Evolutionary conservation across 1,140 invertebrate genomes (phyloP).

Genomic region (Heterodera carotae): DNA sequence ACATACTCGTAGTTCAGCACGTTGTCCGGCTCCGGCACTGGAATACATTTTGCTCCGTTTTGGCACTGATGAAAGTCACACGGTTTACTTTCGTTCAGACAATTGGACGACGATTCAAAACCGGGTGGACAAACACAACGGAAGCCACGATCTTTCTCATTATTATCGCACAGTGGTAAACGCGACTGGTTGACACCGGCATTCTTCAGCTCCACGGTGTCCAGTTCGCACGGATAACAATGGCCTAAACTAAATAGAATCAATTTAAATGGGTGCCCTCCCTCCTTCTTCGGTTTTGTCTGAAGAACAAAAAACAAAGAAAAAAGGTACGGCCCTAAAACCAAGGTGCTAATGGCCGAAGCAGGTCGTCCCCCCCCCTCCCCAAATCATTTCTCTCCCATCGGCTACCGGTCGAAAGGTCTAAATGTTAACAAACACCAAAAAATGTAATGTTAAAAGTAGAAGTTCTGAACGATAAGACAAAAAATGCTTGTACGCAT

Average conservation of each 20-base stretch:
- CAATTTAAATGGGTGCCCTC: no score
- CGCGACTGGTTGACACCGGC: not conserved
- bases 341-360: no score
- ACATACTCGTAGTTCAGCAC: not conserved
- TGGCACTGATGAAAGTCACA: slow-evolving; percentile 37
- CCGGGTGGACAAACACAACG: slow-evolving; percentile 47
- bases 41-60: slow-evolving; percentile 34
- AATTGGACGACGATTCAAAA: slow-evolving; percentile 37
- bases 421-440: no score
- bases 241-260: not conserved
- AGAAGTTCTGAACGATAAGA: no score
- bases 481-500: no score
- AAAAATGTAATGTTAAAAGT: no score
- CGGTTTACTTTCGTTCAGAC: slow-evolving; percentile 21
- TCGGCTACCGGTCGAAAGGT: no score
- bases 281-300: no score
- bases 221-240: slow-evolving; percentile 44
- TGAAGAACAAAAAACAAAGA: no score
- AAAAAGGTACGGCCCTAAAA: no score
- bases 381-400: no score
- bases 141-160: slow-evolving; percentile 23
- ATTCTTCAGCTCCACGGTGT: not conserved
- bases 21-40: not conserved
- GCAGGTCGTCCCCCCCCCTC: no score
- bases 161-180: not conserved